Conservation (phyloP, 2,888 invertebrate species). For the Diarsia mendica region DNA sequence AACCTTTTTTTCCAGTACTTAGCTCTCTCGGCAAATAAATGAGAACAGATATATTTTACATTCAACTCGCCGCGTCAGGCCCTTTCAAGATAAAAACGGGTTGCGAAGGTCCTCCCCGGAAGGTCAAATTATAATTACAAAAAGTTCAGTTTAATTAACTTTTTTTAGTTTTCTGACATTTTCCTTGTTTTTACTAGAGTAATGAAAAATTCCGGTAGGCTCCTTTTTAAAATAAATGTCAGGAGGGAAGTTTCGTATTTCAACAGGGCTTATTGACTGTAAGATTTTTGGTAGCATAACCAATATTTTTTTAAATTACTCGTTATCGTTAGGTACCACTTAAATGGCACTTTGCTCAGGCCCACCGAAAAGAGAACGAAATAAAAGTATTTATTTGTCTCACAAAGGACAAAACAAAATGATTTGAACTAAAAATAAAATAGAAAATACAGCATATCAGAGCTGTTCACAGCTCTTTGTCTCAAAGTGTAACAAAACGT, state of each 20-base stretch:
- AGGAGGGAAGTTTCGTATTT: background rate
- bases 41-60: slow-evolving; percentile 12
- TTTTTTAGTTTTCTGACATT: slow-evolving; percentile 30
- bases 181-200: slow-evolving; percentile 22
- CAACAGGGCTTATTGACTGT: background rate
- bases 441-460: too few relatives aligned
- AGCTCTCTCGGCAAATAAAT: slow-evolving; percentile 3
- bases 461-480: too few relatives aligned
- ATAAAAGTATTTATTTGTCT: too few relatives aligned
- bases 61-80: slow-evolving; percentile 10
- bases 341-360: background rate
- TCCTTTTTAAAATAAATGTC: background rate
- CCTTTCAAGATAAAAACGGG: slow-evolving; percentile 27
- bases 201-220: background rate
- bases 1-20: background rate
- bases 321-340: background rate
- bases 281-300: background rate
- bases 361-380: background rate
- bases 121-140: slow-evolving; percentile 23
- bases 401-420: too few relatives aligned
- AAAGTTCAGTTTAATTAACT: slow-evolving; percentile 37
- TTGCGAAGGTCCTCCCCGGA: slow-evolving; percentile 5
- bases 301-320: background rate
- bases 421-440: too few relatives aligned
- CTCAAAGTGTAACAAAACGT: too few relatives aligned